Percentiles rank a stretch among this genome's conserved stretches.
phyloP scores from a whole-genome alignment of 1,140 invertebrate species.

The Anoplolepis gracilipes region DNA sequence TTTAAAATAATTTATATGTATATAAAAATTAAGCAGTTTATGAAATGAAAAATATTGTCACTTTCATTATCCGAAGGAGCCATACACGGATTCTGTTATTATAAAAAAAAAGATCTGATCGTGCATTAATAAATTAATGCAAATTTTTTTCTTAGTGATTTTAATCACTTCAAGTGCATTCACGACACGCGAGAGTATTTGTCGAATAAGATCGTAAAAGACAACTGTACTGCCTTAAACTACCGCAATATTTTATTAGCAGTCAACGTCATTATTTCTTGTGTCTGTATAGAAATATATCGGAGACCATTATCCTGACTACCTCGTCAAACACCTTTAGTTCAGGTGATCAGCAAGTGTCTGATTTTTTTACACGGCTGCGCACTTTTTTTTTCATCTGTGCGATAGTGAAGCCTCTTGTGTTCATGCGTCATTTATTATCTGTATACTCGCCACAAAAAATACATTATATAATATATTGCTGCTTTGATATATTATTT shows the following conservation, averaged over 20 bases:
- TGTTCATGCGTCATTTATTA: background rate
- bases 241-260: slow-evolving; percentile 8
- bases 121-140: background rate
- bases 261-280: background rate
- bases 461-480: no score
- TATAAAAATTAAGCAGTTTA: no score
- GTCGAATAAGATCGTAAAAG: background rate
- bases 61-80: no score
- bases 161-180: background rate
- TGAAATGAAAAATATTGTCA: no score
- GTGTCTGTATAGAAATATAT: background rate
- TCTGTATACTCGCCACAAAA: background rate
- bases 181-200: background rate
- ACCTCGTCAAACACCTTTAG: background rate
- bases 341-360: background rate
- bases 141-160: background rate
- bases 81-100: background rate
- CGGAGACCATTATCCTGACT: background rate
- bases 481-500: background rate
- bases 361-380: background rate
- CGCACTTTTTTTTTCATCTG: background rate
- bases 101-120: background rate
- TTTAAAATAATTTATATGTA: no score
- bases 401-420: background rate
- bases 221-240: background rate